These are phyloP conservation scores for Chiloscyllium punctatum DNA, from an alignment of 2,797 vertebrate species.

Conservation along the genomic window DNA sequence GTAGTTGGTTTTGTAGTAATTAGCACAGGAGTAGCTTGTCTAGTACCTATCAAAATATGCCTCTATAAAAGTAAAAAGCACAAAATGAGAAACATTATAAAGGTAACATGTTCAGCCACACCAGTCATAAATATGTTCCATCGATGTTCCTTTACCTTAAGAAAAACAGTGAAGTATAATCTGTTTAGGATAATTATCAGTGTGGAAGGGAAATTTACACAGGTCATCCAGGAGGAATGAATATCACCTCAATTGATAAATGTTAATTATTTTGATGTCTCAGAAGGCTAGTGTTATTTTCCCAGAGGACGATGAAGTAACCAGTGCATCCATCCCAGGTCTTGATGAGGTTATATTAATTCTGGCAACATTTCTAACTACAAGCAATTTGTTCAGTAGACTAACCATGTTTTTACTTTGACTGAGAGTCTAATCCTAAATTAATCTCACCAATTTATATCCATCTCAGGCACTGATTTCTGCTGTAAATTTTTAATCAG, in stretches of 20 bases:
- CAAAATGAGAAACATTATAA: neutral
- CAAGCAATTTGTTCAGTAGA: neutral
- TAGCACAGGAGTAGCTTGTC: neutral
- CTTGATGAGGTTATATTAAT: neutral
- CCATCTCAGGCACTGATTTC: constrained; percentile 13
- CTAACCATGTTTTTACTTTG: neutral
- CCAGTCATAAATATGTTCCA: neutral
- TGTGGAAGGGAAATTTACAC: neutral
- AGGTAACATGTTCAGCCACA: neutral
- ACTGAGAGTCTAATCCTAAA: neutral
- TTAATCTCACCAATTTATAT: constrained; percentile 17
- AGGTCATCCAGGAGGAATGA: neutral
- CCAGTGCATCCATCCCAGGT: neutral
- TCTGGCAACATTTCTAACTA: neutral
- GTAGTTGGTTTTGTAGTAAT: neutral
- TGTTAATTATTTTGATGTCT: neutral
- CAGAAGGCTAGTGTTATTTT: neutral
- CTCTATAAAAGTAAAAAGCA: neutral
- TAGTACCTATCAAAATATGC: neutral
- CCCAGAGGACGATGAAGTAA: neutral
- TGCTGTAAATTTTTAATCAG: neutral
- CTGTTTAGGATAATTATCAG: neutral
- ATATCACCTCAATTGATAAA: neutral
- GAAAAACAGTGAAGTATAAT: neutral
- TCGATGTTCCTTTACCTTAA: neutral